phyloP scores from a whole-genome alignment of 2,797 vertebrate genomes.

The Falco peregrinus region DNA sequence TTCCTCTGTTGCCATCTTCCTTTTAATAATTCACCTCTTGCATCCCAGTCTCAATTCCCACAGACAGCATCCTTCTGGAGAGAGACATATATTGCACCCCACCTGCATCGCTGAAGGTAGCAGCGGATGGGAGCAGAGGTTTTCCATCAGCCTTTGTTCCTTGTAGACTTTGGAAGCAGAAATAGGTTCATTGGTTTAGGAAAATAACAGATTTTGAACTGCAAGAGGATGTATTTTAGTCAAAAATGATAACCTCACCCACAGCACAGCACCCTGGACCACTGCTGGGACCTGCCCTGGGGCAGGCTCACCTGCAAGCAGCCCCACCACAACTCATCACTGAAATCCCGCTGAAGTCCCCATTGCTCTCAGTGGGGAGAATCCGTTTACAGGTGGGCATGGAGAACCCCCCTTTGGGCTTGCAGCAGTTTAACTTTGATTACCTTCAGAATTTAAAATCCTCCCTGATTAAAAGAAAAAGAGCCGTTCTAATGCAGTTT shows the following conservation, averaged over 20 bases:
- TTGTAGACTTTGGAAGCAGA: neutral
- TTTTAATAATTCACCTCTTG: neutral
- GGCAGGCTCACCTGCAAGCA: neutral
- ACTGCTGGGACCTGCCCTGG: neutral
- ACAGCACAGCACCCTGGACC: too few species aligned
- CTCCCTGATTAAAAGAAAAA: neutral
- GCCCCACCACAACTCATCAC: neutral
- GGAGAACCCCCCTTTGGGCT: neutral
- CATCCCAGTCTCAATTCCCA: neutral
- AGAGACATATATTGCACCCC: neutral
- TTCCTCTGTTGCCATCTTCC: neutral
- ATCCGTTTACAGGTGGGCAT: neutral
- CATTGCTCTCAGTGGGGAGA: neutral
- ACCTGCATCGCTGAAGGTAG: accelerated
- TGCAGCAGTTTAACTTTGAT: neutral
- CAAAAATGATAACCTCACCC: neutral
- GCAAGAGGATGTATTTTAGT: neutral
- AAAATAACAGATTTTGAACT: neutral
- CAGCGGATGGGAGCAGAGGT: neutral
- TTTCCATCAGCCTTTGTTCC: neutral
- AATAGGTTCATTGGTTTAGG: neutral
- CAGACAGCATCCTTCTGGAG: neutral
- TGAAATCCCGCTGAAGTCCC: neutral
- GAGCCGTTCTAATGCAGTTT: neutral
- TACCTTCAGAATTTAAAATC: neutral